A percentile compares a stretch with the other conserved stretches of the same genome.
Evolutionary conservation across 2,888 invertebrate species (phyloP).

Genomic region (Rosalia funebris): DNA sequence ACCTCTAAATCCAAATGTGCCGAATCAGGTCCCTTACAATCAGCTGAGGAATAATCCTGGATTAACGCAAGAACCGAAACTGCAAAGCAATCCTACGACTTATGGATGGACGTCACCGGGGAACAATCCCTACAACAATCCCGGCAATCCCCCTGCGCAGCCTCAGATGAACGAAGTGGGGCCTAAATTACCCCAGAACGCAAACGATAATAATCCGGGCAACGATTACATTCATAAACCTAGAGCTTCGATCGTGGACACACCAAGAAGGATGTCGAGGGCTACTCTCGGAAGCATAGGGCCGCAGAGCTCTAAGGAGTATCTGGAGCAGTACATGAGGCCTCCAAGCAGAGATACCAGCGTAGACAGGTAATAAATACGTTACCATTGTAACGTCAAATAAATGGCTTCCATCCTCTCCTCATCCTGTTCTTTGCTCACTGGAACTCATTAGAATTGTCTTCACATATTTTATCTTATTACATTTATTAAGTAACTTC

Average conservation of each 20-base stretch:
- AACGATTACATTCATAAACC: constrained; percentile 41
- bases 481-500: too few relatives aligned
- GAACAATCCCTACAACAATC: constrained; percentile 44
- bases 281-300: constrained; percentile 64
- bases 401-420: too few relatives aligned
- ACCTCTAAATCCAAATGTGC: constrained; percentile 40
- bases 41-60: constrained; percentile 29
- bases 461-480: too few relatives aligned
- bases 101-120: constrained; percentile 12
- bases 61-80: constrained; percentile 6
- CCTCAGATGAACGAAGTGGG: constrained; percentile 46
- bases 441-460: too few relatives aligned
- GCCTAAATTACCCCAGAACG: constrained; percentile 37
- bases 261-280: constrained; percentile 66
- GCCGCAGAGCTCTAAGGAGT: constrained; percentile 82
- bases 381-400: too few relatives aligned
- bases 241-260: constrained; percentile 48
- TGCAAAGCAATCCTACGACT: constrained; percentile 26
- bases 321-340: constrained; percentile 93
- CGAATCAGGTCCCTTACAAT: constrained; percentile 49
- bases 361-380: constrained; percentile 69
- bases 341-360: constrained; percentile 90
- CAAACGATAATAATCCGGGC: constrained; percentile 38
- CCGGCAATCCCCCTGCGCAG: constrained; percentile 37
- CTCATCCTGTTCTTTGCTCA: too few relatives aligned